Base-by-base conservation (phyloP, 2,797 vertebrate genomes). In the Pogonophryne albipinna region DNA sequence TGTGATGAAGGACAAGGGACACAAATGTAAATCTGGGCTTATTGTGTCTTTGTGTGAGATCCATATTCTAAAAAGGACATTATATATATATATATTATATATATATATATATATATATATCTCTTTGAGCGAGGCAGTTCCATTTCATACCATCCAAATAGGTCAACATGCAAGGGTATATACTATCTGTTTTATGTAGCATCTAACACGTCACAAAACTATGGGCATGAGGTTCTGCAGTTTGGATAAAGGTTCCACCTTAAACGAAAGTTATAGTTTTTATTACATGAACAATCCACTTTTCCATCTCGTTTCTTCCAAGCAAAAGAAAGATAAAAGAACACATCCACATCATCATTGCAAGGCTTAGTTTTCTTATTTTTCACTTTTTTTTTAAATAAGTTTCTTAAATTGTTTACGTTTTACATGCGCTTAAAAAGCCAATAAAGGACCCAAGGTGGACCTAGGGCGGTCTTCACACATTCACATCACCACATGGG, bases 401-500 rank as follows among this genome's bases (percentile, higher is more conserved):
- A 90, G 93, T 94, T 92, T 93, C 93, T 95, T 94, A 91, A 94
- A 91, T 94, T 91, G 93, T 95, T 95, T 95, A 95, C 92, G 90
- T 94, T 94, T 93, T 94, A 96, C 96, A 97, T 96, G 95, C 95
- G 94, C 90, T 95, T 95, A 95, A 95, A 95, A 95, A 95, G 95
- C 95, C 94, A 93, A 94, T 95, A 96, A 96, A 95, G 94, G 91
- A 94, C 94, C 93, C 92, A 92, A 92, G 92, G 90, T 90, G 92
- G 89, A 92, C 94, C 94, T 89, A 90, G 93, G 91, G 93, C 86
- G 94, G 94, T 95, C 94, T 95, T 94, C 94, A 96, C 95, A 94
- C 95, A 95, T 96, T 96, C 95, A 97, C 96, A 95, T 95, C 95
- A 97, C 94, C 78, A 96, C 95, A 94, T 95, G 94, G 95, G 95